phyloP scores from a whole-genome alignment of 2,888 invertebrate genomes.

The Himalopsyche japonica region DNA sequence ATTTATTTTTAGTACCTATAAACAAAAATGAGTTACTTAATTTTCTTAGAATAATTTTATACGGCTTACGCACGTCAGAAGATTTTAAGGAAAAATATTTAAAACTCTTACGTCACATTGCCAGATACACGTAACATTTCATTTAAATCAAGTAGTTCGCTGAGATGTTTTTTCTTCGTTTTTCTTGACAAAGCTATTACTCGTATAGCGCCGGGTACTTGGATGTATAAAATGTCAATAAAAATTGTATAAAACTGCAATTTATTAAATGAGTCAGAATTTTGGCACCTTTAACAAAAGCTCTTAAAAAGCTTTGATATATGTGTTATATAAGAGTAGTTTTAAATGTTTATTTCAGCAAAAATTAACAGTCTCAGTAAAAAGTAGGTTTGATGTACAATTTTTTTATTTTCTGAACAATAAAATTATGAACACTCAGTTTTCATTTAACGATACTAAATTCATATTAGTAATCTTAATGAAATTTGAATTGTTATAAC shows the following conservation, averaged over 20 bases:
- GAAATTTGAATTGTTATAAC: too few relatives aligned
- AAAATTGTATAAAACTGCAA: conserved; percentile 18
- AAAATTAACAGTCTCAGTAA: too few relatives aligned
- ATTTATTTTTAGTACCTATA: too few relatives aligned
- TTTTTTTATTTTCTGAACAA: too few relatives aligned
- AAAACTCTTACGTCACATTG: background rate
- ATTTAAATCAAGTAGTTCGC: background rate
- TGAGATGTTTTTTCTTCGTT: background rate
- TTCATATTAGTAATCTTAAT: too few relatives aligned
- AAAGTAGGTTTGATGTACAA: too few relatives aligned
- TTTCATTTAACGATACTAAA: too few relatives aligned
- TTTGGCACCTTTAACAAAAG: background rate
- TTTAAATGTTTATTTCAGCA: too few relatives aligned
- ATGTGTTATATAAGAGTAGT: too few relatives aligned
- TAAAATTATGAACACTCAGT: too few relatives aligned
- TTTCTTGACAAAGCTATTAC: background rate
- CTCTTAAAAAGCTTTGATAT: background rate
- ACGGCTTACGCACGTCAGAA: background rate
- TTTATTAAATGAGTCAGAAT: background rate
- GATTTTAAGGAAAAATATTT: background rate
- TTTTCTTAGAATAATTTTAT: too few relatives aligned
- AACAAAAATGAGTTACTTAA: too few relatives aligned
- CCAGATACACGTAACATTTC: background rate
- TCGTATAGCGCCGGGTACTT: background rate
- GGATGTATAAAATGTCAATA: conserved; percentile 19